Percentiles rank a stretch among this genome's conserved stretches.
Conservation (phyloP, 2,797 vertebrate species). For the Apogon hyalosoma region DNA sequence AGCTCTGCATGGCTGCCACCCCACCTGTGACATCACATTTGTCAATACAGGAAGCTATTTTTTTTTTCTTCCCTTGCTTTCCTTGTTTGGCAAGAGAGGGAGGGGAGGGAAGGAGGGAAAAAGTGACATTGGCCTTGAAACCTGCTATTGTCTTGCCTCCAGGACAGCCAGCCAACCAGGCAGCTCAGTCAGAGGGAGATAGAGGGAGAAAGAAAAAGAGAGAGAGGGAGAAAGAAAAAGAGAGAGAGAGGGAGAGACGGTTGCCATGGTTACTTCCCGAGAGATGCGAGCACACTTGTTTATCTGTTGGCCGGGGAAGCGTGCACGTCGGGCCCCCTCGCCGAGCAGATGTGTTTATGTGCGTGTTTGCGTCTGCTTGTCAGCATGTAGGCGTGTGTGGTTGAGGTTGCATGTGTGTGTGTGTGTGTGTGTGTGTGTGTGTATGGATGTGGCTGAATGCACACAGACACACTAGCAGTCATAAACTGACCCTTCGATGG, state of each 20-base stretch:
- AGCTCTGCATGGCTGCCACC: conserved; percentile 43
- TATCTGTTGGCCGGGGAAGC: conserved; percentile 82
- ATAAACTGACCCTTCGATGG: conserved; percentile 41
- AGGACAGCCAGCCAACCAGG: conserved; percentile 83
- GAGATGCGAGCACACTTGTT: conserved; percentile 85
- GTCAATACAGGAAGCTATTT: conserved; percentile 61
- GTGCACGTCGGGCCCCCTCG: conserved; percentile 58
- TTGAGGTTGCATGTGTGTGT: conserved; percentile 22
- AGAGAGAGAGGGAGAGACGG: conserved; percentile 70
- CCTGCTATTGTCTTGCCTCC: conserved; percentile 85
- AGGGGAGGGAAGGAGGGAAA: conserved; percentile 3
- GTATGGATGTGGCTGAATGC: conserved; percentile 4
- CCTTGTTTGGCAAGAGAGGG: conserved; percentile 45
- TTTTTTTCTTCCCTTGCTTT: conserved; percentile 18
- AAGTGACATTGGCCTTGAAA: conserved; percentile 85
- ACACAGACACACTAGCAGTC: conserved; percentile 36
- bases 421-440: conserved; percentile 11
- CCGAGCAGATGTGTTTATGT: conserved; percentile 65
- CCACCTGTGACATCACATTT: conserved; percentile 72
- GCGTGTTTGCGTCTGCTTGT: background rate
- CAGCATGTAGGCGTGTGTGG: conserved; percentile 21
- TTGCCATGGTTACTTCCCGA: conserved; percentile 85
- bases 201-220: conserved; percentile 47
- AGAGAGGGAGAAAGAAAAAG: conserved; percentile 28
- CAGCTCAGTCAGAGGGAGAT: conserved; percentile 64